Evolutionary conservation across 2,797 vertebrate genomes (phyloP).

Genomic region (Sebastes steindachneri): DNA sequence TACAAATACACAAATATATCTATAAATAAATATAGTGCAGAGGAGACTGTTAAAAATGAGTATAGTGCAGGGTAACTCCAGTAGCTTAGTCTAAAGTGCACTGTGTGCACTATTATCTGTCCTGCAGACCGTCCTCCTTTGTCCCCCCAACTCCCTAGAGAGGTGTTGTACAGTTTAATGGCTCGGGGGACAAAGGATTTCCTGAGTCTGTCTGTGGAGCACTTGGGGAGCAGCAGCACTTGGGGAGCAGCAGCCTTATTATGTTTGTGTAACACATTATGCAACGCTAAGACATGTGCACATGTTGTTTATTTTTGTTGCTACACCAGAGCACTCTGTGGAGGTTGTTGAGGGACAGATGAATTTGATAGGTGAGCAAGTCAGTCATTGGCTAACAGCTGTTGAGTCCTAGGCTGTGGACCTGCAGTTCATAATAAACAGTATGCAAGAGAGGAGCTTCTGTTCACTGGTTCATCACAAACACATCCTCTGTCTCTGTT

Average conservation of each 20-base stretch:
- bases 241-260: not conserved
- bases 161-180: too few species aligned
- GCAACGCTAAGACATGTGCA: constrained; percentile 65
- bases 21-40: too few species aligned
- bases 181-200: too few species aligned
- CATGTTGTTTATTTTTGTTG: constrained; percentile 73
- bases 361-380: constrained; percentile 20
- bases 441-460: not conserved
- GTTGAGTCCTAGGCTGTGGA: not conserved
- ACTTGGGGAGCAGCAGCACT: too few species aligned
- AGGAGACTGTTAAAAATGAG: too few species aligned
- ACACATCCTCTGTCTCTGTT: not conserved
- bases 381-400: constrained; percentile 47
- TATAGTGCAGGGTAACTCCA: too few species aligned
- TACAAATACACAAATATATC: too few species aligned
- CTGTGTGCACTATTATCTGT: too few species aligned
- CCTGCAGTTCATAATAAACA: not conserved
- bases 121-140: too few species aligned
- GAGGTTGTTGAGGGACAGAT: constrained; percentile 28
- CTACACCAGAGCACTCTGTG: constrained; percentile 14
- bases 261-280: constrained; percentile 67
- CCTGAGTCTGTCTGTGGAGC: too few species aligned
- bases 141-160: too few species aligned
- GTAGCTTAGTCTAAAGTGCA: too few species aligned
- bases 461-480: not conserved